Evolutionary conservation across 2,888 invertebrate genomes (phyloP).

Genomic region (Nymphalis c-album): DNA sequence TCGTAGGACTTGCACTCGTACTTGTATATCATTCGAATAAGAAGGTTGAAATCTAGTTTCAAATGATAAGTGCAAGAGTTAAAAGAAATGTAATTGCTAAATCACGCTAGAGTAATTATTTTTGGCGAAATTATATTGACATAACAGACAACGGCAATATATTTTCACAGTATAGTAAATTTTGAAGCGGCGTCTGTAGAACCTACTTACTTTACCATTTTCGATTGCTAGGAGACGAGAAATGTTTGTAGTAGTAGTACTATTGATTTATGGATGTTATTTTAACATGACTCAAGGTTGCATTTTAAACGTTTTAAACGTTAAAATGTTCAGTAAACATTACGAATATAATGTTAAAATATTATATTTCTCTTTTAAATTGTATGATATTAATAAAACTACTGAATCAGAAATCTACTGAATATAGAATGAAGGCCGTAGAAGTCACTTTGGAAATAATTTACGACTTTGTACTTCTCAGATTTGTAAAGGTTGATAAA

Average conservation of each 20-base stretch:
- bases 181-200: background rate
- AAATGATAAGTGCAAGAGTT: no score
- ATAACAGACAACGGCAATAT: background rate
- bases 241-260: slow-evolving; percentile 20
- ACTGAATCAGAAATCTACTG: slow-evolving; percentile 17
- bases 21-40: no score
- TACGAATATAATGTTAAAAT: background rate
- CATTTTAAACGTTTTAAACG: slow-evolving; percentile 25
- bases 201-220: slow-evolving; percentile 38
- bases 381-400: slow-evolving; percentile 14
- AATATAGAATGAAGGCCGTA: slow-evolving; percentile 15
- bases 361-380: background rate
- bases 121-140: background rate
- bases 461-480: slow-evolving; percentile 14
- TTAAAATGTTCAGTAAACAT: background rate
- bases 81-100: no score
- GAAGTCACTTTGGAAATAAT: slow-evolving; percentile 19
- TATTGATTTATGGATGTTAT: slow-evolving; percentile 41
- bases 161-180: background rate
- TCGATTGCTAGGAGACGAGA: slow-evolving; percentile 56
- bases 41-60: no score
- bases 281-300: slow-evolving; percentile 34
- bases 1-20: no score
- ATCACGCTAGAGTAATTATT: no score
- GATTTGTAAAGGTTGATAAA: slow-evolving; percentile 15